Conservation (phyloP, 2,888 invertebrate species). For the Cephalotes varians region DNA sequence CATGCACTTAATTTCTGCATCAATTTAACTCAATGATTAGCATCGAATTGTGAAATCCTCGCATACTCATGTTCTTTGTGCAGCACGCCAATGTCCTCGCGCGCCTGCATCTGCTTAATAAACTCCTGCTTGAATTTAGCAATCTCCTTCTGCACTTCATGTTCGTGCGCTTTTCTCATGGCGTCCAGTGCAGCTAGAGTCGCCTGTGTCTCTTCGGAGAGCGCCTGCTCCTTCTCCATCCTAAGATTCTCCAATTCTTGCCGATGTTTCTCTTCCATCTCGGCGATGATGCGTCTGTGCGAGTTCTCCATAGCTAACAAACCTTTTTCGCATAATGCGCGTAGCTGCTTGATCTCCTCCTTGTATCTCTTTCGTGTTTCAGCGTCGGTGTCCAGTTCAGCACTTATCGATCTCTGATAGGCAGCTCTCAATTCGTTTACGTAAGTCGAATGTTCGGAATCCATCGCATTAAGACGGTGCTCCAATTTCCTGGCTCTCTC, state of each 20-base stretch:
- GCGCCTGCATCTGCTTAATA: conserved; percentile 90
- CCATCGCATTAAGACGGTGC: conserved; percentile 90
- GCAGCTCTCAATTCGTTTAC: conserved; percentile 92
- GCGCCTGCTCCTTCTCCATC: conserved; percentile 96
- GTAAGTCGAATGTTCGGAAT: conserved; percentile 94
- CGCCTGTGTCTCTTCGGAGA: conserved; percentile 97
- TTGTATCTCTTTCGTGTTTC: conserved; percentile 92
- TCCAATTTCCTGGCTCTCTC: conserved; percentile 92
- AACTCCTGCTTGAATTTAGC: conserved; percentile 96
- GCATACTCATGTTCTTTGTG: conserved; percentile 92
- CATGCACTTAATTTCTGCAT: conserved; percentile 9
- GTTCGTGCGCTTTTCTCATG: conserved; percentile 98
- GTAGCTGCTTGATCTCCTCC: conserved; percentile 94
- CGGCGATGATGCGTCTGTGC: conserved; percentile 93
- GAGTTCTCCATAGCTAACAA: conserved; percentile 96
- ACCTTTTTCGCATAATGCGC: conserved; percentile 95
- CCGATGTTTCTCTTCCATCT: conserved; percentile 95
- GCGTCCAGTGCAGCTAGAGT: conserved; percentile 97
- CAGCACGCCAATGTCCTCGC: conserved; percentile 88
- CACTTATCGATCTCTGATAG: conserved; percentile 88
- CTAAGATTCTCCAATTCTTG: conserved; percentile 92
- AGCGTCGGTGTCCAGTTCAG: conserved; percentile 88
- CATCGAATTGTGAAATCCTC: conserved; percentile 62
- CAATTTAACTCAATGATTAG: neutral
- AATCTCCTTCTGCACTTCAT: conserved; percentile 96